Percentiles rank a stretch among this genome's conserved stretches.
phyloP scores from a whole-genome alignment of 2,888 invertebrate genomes.

The Pseudococcus viburni region DNA sequence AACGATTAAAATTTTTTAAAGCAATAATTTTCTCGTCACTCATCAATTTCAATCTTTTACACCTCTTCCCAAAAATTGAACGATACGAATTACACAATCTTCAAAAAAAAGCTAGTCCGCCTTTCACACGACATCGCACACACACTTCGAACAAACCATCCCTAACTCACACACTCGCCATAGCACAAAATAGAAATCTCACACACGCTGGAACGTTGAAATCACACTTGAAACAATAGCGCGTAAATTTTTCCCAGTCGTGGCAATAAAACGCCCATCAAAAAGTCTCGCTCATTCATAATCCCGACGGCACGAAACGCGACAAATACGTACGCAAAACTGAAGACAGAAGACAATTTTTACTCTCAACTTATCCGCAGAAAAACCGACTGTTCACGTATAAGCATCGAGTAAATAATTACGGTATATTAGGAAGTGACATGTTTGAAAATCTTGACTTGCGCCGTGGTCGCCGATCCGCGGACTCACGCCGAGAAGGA shows the following conservation, averaged over 20 bases:
- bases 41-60: too few species aligned
- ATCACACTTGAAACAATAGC: slow-evolving; percentile 23
- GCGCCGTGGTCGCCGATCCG: not conserved
- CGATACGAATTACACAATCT: too few species aligned
- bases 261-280: slow-evolving; percentile 24
- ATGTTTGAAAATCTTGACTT: slow-evolving; percentile 51
- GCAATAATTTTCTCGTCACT: too few species aligned
- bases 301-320: not conserved
- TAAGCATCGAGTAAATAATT: slow-evolving; percentile 60
- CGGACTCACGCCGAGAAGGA: slow-evolving; percentile 15
- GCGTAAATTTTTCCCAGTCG: slow-evolving; percentile 29
- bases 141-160: too few species aligned
- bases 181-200: too few species aligned
- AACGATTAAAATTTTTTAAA: too few species aligned
- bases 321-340: slow-evolving; percentile 37
- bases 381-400: slow-evolving; percentile 56
- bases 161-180: too few species aligned
- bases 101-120: too few species aligned
- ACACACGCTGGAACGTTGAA: not conserved
- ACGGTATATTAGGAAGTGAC: slow-evolving; percentile 56
- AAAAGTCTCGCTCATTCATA: slow-evolving; percentile 48
- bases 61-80: too few species aligned
- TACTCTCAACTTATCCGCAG: slow-evolving; percentile 35
- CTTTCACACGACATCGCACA: too few species aligned
- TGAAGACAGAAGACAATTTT: slow-evolving; percentile 42